A percentile compares a stretch with the other conserved stretches of the same genome.
Conservation (phyloP, 2,797 vertebrate genomes). For the Pangasius krempfi region DNA sequence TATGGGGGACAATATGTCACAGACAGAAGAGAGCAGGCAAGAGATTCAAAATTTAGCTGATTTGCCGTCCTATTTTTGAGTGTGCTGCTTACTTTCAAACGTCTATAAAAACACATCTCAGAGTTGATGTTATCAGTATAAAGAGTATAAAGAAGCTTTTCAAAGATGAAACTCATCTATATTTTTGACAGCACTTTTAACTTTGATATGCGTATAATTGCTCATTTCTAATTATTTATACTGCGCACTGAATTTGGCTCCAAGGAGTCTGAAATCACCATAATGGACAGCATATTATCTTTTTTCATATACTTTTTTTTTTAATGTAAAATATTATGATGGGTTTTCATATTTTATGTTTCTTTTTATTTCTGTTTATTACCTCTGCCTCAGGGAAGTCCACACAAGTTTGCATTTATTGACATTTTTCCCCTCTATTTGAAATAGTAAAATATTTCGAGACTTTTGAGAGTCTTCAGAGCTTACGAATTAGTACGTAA, state of each 20-base stretch:
- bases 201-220: background rate
- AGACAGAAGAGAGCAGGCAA: conserved; percentile 1
- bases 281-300: background rate
- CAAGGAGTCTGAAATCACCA: background rate
- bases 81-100: background rate
- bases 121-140: background rate
- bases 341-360: background rate
- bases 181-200: background rate
- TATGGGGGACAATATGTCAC: conserved; percentile 4
- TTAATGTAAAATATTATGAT: background rate
- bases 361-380: background rate
- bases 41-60: conserved; percentile 7
- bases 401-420: background rate
- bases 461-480: background rate
- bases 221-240: conserved; percentile 11
- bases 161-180: background rate
- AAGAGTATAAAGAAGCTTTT: background rate
- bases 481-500: background rate
- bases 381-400: background rate
- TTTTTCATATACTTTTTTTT: background rate
- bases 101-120: background rate
- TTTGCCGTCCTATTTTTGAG: conserved; percentile 3
- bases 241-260: background rate
- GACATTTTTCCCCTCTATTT: background rate
- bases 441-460: background rate